Conservation (phyloP, 2,888 invertebrate genomes). For the Odontothrips loti region DNA sequence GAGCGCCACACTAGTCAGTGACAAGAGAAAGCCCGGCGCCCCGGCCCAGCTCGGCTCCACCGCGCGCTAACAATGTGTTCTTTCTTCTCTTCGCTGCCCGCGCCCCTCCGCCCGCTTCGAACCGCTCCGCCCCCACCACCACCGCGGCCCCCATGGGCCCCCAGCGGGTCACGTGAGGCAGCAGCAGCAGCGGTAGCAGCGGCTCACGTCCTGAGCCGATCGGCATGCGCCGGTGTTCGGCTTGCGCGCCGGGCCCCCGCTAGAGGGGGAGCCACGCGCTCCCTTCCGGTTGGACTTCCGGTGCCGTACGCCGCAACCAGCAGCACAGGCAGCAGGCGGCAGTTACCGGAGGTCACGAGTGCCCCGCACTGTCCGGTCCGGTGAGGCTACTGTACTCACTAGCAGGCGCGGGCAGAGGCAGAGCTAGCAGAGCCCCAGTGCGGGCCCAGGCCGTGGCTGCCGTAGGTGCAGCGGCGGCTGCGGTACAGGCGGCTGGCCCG, state of each 20-base stretch:
- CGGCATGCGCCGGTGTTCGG: not conserved
- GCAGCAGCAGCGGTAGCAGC: too few species aligned
- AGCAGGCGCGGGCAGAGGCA: not conserved
- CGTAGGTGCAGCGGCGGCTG: not conserved
- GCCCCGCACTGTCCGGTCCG: too few species aligned
- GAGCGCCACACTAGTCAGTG: not conserved
- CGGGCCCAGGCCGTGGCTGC: not conserved
- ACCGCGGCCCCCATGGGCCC: too few species aligned
- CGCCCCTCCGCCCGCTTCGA: too few species aligned
- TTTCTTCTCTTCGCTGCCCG: not conserved
- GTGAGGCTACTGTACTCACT: not conserved
- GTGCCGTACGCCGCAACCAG: not conserved
- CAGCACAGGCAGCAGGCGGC: not conserved
- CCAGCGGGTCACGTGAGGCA: too few species aligned
- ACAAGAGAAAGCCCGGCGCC: not conserved
- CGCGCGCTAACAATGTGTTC: conserved; percentile 6
- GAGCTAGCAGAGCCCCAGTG: not conserved
- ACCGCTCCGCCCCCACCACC: too few species aligned
- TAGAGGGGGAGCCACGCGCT: not conserved
- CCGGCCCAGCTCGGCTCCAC: not conserved
- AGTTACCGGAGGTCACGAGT: not conserved
- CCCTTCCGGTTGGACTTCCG: conserved; percentile 1
- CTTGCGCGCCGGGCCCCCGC: not conserved
- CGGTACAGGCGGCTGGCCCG: not conserved
- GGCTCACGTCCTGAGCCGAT: not conserved